Conservation (phyloP, 2,113 vertebrate species). For the Ammodramus savannarum region DNA sequence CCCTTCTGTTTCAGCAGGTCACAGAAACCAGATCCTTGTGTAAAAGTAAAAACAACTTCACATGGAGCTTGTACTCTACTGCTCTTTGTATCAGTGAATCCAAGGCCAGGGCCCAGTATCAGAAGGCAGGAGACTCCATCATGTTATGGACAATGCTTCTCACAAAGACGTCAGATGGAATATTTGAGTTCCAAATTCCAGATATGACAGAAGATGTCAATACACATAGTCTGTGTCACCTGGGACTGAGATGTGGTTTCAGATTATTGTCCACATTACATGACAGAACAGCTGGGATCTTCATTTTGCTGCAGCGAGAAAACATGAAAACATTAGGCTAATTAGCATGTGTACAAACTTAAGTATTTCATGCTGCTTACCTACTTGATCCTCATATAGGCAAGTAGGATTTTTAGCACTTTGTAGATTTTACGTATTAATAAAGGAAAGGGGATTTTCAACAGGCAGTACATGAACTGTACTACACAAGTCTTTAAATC, state of each 20-base stretch:
- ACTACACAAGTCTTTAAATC: neutral
- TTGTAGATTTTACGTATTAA: neutral
- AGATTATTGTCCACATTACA: conserved; percentile 62
- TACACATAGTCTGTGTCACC: neutral
- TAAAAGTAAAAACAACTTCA: neutral
- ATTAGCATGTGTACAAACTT: neutral
- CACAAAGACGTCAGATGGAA: neutral
- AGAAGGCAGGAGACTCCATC: neutral
- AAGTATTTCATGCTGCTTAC: neutral
- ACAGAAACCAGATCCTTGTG: neutral
- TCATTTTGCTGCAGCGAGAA: conserved; percentile 66
- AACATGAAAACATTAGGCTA: neutral
- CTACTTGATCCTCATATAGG: neutral
- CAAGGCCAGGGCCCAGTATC: neutral
- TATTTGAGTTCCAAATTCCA: neutral
- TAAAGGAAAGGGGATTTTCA: neutral
- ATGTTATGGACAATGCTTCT: neutral
- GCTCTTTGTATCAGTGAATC: neutral
- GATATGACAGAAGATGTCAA: neutral
- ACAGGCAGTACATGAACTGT: neutral
- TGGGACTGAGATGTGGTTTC: neutral
- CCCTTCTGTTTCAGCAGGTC: conserved; percentile 24
- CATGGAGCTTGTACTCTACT: neutral
- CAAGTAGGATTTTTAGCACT: neutral
- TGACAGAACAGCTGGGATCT: conserved; percentile 75